Conservation (phyloP, 2,797 vertebrate species). For the Picus viridis region DNA sequence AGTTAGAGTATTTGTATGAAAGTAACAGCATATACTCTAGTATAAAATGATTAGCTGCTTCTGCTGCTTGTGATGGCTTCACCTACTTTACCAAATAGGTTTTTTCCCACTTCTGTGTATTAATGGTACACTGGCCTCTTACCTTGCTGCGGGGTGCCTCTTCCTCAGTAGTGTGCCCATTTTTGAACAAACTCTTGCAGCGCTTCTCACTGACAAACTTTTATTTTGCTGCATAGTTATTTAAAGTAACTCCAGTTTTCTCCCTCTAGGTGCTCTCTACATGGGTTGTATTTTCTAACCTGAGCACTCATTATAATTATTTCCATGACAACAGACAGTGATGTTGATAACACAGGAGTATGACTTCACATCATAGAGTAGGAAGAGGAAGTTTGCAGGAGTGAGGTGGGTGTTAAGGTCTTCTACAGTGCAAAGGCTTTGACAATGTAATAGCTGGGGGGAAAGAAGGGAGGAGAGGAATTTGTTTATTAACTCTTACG, state of each 20-base stretch:
- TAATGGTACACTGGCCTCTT: not conserved
- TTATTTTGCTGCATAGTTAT: conserved; percentile 14
- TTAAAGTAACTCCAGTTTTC: conserved; percentile 26
- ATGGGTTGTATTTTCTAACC: conserved; percentile 54
- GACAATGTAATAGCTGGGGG: conserved; percentile 19
- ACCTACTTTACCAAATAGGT: not conserved
- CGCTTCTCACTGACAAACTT: conserved; percentile 4
- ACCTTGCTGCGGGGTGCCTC: not conserved
- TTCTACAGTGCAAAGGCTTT: conserved; percentile 5
- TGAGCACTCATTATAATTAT: conserved; percentile 64
- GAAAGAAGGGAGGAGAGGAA: conserved; percentile 15
- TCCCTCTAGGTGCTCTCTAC: conserved; percentile 19
- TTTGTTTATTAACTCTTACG: conserved; percentile 30
- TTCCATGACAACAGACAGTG: conserved; percentile 33
- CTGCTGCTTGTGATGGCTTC: not conserved
- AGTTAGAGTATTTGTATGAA: not conserved
- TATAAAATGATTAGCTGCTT: conserved; percentile 6
- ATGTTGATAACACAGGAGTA: conserved; percentile 51
- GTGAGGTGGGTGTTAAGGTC: conserved; percentile 29
- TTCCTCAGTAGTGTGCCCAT: not conserved
- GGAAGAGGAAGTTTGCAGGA: conserved; percentile 50
- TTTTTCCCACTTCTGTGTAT: not conserved
- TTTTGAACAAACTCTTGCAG: conserved; percentile 1
- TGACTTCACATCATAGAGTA: conserved; percentile 14
- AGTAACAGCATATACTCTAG: not conserved